These are phyloP conservation scores for Platyscapa corneri DNA, from an alignment of 1,140 invertebrate species.

Conservation along the genomic window DNA sequence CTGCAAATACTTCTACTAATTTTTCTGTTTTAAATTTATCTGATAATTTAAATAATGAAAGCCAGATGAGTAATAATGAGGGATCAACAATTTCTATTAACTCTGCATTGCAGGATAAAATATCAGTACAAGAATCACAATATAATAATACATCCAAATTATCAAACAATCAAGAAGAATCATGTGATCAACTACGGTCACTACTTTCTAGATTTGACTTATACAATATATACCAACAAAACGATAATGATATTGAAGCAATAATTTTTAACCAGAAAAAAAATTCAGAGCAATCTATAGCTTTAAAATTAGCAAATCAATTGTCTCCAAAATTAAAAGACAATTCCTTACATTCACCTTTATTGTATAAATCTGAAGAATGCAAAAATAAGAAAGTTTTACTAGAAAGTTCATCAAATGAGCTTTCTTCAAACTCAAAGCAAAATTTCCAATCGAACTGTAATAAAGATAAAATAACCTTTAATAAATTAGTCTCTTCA, in stretches of 20 bases:
- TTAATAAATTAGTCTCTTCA: no score
- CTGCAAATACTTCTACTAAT: background rate
- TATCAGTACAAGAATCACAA: background rate
- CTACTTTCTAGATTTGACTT: background rate
- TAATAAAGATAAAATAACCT: no score
- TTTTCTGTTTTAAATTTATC: background rate
- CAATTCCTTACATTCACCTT: background rate
- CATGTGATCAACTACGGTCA: background rate
- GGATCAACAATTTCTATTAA: background rate
- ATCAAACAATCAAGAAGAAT: background rate
- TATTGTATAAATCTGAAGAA: no score
- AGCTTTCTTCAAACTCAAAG: no score
- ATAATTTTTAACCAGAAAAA: background rate
- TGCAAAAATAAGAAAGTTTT: no score
- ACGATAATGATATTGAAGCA: constrained; percentile 8
- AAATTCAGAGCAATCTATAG: background rate
- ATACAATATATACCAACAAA: background rate
- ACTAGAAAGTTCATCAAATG: no score
- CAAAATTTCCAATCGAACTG: no score
- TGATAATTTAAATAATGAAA: background rate
- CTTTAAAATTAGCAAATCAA: background rate
- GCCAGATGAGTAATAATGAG: background rate
- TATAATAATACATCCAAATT: background rate
- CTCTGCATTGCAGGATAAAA: background rate
- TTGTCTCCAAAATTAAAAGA: background rate